A percentile compares a stretch with the other conserved stretches of the same genome.
Evolutionary conservation across 2,113 vertebrate species (phyloP).

Genomic region (Neopipo cinnamomea): DNA sequence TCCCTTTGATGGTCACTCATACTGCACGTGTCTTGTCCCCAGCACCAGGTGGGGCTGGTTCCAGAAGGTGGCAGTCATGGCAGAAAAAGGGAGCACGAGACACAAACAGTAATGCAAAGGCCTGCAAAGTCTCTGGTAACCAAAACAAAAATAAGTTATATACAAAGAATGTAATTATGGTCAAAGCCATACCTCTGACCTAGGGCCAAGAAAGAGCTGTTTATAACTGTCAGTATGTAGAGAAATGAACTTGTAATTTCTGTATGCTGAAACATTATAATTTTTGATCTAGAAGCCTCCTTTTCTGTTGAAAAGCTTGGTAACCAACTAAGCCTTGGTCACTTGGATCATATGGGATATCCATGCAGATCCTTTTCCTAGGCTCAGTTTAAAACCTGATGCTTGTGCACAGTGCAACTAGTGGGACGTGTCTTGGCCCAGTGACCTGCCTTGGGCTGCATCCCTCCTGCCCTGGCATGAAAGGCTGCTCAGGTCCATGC

Average conservation of each 20-base stretch:
- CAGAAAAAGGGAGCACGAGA: neutral
- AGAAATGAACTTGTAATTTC: slow-evolving; percentile 50
- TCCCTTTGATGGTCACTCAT: neutral
- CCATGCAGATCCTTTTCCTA: neutral
- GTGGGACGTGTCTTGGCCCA: neutral
- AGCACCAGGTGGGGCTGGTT: neutral
- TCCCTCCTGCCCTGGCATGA: neutral
- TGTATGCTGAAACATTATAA: slow-evolving; percentile 15
- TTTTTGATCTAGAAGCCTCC: slow-evolving; percentile 38
- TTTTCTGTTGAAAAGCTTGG: slow-evolving; percentile 13
- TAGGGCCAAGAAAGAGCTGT: slow-evolving; percentile 17
- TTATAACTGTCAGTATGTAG: slow-evolving; percentile 25
- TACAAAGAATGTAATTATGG: slow-evolving; percentile 50
- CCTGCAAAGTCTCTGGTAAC: neutral
- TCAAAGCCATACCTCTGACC: slow-evolving; percentile 28
- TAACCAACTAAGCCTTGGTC: neutral
- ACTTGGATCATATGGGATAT: neutral
- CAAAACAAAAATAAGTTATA: slow-evolving; percentile 45
- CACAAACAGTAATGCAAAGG: neutral
- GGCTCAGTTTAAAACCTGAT: neutral
- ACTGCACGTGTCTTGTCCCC: neutral
- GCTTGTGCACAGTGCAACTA: neutral
- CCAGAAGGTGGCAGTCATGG: neutral
- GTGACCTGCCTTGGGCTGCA: neutral
- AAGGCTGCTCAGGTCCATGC: neutral